phyloP scores from a whole-genome alignment of 2,797 vertebrate species.

The Pteropus rufus region DNA sequence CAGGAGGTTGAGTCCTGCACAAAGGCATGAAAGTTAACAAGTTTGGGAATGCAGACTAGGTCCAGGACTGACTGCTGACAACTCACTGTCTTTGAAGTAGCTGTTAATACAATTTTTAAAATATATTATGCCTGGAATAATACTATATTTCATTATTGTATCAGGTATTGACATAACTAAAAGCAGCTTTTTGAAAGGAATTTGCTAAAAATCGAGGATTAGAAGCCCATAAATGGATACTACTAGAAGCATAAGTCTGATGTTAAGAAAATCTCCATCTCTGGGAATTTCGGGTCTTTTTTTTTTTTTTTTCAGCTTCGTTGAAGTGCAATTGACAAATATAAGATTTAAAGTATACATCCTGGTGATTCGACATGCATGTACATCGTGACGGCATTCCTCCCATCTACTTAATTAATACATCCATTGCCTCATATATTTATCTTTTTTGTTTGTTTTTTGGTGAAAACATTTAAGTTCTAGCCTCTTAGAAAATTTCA shows the following conservation, averaged over 20 bases:
- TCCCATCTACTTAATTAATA: neutral
- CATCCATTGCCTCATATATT: neutral
- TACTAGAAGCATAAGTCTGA: neutral
- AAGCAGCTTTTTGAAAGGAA: neutral
- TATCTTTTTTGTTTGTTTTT: neutral
- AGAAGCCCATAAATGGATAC: neutral
- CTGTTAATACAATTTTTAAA: neutral
- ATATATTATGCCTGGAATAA: neutral
- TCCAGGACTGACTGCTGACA: neutral
- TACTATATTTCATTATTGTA: neutral
- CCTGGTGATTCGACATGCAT: neutral
- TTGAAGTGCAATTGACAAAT: neutral
- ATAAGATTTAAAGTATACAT: neutral
- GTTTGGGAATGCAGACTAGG: neutral
- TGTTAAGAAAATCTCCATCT: neutral
- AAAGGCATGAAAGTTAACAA: neutral
- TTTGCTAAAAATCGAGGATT: neutral
- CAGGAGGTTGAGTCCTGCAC: neutral
- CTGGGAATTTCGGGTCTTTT: neutral
- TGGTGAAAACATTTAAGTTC: neutral
- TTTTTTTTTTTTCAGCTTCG: neutral
- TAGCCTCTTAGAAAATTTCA: neutral
- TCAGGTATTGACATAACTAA: neutral
- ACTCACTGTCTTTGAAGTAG: neutral
- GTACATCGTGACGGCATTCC: neutral